phyloP scores from a whole-genome alignment of 2,888 invertebrate species.

The Ennomos quercinarius region DNA sequence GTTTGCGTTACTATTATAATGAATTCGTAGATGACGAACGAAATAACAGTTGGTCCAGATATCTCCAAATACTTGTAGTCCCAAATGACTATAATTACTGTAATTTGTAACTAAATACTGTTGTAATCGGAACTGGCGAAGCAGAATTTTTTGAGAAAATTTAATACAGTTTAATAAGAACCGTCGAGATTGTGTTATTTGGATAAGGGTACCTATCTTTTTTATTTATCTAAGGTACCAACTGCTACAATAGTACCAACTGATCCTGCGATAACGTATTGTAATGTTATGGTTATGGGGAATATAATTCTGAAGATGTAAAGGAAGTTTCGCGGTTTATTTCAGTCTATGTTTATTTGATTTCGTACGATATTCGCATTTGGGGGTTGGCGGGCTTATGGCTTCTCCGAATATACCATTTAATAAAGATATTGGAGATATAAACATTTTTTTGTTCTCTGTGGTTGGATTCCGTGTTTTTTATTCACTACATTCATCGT shows the following conservation, averaged over 20 bases:
- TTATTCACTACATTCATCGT: too few relatives aligned
- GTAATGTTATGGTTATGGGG: constrained; percentile 41
- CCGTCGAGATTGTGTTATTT: neutral
- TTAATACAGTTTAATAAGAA: too few relatives aligned
- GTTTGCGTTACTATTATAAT: too few relatives aligned
- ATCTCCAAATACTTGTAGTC: too few relatives aligned
- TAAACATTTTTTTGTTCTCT: too few relatives aligned
- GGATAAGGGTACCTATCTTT: constrained; percentile 5
- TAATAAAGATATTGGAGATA: constrained; percentile 19
- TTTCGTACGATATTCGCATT: constrained; percentile 15
- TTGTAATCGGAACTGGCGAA: too few relatives aligned
- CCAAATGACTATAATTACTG: too few relatives aligned
- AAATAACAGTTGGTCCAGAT: too few relatives aligned
- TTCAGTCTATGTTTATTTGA: constrained; percentile 23
- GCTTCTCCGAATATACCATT: neutral
- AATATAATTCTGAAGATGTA: constrained; percentile 33
- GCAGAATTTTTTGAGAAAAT: too few relatives aligned
- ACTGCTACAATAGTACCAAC: constrained; percentile 24
- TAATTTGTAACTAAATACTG: too few relatives aligned
- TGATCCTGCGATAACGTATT: constrained; percentile 39
- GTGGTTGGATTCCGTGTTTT: too few relatives aligned
- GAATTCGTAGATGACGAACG: too few relatives aligned
- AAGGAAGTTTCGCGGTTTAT: constrained; percentile 29
- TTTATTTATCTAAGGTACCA: constrained; percentile 1
- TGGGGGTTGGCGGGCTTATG: neutral